These are phyloP conservation scores for Salticus scenicus DNA, from an alignment of 2,888 invertebrate species.

Conservation along the genomic window DNA sequence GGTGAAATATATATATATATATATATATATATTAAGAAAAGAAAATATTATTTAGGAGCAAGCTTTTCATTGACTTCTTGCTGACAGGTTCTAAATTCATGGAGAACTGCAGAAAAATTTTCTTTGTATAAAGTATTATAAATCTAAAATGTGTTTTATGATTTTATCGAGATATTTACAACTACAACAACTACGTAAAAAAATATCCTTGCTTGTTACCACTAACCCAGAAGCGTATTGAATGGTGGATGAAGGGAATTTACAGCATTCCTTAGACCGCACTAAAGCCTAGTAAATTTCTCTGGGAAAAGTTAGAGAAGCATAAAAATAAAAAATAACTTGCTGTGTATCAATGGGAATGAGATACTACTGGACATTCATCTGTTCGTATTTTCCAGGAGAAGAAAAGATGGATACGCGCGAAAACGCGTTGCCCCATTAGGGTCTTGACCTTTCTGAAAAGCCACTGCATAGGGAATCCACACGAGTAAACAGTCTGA, in stretches of 20 bases:
- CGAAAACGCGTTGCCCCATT: not conserved
- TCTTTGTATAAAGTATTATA: too few relatives aligned
- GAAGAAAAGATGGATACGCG: not conserved
- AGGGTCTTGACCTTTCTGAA: not conserved
- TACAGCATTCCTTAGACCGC: not conserved
- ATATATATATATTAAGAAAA: too few relatives aligned
- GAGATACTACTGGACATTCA: slow-evolving; percentile 5
- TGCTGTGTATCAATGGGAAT: not conserved
- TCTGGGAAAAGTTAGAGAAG: not conserved
- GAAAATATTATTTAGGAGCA: too few relatives aligned
- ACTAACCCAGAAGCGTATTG: too few relatives aligned
- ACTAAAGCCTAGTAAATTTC: not conserved
- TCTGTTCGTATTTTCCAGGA: not conserved
- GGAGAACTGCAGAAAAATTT: too few relatives aligned
- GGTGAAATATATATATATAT: too few relatives aligned
- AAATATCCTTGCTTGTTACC: too few relatives aligned
- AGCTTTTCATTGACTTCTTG: too few relatives aligned
- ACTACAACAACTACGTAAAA: too few relatives aligned
- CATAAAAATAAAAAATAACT: not conserved
- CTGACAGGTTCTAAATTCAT: too few relatives aligned
- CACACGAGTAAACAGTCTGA: not conserved
- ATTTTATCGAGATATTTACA: too few relatives aligned
- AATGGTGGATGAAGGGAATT: not conserved
- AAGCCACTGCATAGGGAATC: not conserved
- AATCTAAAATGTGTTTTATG: too few relatives aligned